Base-by-base conservation (phyloP, 2,113 vertebrate genomes). In the Aegotheles bennettii region DNA sequence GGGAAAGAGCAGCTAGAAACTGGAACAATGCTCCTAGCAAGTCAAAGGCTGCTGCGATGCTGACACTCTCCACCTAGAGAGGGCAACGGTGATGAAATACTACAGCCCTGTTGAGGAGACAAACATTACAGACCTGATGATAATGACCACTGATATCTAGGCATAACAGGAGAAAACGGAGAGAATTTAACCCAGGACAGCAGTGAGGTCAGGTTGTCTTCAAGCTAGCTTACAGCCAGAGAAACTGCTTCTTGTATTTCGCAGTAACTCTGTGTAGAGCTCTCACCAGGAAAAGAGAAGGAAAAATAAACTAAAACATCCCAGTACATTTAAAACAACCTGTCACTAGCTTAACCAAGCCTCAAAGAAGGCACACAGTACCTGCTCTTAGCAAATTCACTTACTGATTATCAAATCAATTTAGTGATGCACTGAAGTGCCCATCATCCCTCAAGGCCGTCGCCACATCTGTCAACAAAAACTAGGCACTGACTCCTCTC, bases 371-470 rank as follows among this genome's bases (percentile, higher is more conserved):
- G 90, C 67, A 8, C 2, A 7, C 70, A 94, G 84, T 92, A 94
- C 74, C 50, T 7, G 36, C 82, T 97, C 89, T 92, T 95, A 95
- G 93, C 89, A 95, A 97, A 97, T 95, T 78, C 60, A 96, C 95
- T 97, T 94, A 95, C 92, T 94, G 93, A 93, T 95, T 96, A 97
- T 94, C 91, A 95, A 96, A 97, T 97, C 84, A 56, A 97, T 96
- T 96, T 87, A 95, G 94, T 29, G 54, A 97, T 97, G 95, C 82
- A 64, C 78, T 19, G 3, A 93, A 96, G 88, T 89, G 92, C 93
- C 96, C 90, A 77, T 96, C 96, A 96, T 94, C 87, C 86, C 90
- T 64, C 63, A 90, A 88, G 93, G 81, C 96, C 45, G 53, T 90
- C 25, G 54, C 95, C 92, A 95, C 64, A 93, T 67, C 93, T 95